A percentile compares a stretch with the other conserved stretches of the same genome.
Evolutionary conservation across 2,113 vertebrate genomes (phyloP).

Genomic region (Pygathrix nemaeus): DNA sequence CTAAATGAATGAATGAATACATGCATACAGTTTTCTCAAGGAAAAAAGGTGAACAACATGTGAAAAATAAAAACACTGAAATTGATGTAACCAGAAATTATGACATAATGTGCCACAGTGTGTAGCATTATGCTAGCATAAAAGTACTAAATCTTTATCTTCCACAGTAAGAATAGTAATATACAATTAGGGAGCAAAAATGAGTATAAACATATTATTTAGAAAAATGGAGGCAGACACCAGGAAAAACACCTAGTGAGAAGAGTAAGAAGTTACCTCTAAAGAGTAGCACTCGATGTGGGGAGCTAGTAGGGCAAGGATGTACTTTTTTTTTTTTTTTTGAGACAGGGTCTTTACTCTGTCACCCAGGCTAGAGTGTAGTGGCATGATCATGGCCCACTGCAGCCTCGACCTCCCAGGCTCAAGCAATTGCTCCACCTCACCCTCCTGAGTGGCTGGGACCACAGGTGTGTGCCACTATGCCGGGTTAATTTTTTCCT

Average conservation of each 20-base stretch:
- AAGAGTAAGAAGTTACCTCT: not conserved
- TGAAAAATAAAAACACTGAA: not conserved
- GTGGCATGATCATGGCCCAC: too few species aligned
- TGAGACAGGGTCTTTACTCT: too few species aligned
- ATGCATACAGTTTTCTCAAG: not conserved
- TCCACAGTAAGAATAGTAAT: not conserved
- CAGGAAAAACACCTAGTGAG: not conserved
- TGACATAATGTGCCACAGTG: not conserved
- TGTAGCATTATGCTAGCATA: not conserved
- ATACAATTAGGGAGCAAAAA: conserved; percentile 7
- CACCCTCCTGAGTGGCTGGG: too few species aligned
- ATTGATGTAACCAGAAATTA: not conserved
- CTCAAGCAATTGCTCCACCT: too few species aligned
- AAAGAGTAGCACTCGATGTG: not conserved
- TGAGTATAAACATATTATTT: not conserved
- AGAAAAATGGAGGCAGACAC: not conserved
- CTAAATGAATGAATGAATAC: not conserved
- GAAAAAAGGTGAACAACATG: not conserved
- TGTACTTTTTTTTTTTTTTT: not conserved
- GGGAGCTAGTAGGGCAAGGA: not conserved
- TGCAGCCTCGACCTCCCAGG: too few species aligned
- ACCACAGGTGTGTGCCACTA: too few species aligned
- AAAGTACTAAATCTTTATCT: not conserved
- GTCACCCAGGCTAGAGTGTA: too few species aligned
- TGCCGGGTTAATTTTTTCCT: too few species aligned